These are phyloP conservation scores for Lycophotia porphyrea DNA, from an alignment of 2,888 invertebrate species.

Conservation along the genomic window DNA sequence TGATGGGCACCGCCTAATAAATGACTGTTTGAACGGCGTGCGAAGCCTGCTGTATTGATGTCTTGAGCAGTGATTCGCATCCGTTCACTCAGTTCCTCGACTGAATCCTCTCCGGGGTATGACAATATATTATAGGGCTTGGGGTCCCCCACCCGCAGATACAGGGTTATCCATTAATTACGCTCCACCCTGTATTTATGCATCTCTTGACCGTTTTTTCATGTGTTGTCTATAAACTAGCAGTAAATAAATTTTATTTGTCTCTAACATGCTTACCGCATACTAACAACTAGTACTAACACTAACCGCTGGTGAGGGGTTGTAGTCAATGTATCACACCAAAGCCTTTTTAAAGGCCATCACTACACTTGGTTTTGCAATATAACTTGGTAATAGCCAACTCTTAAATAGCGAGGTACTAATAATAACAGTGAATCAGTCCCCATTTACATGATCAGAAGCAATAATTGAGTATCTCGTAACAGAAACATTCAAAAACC, in stretches of 20 bases:
- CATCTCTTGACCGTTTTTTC: background rate
- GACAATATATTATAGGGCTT: too few relatives aligned
- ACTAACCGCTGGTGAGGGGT: slow-evolving; percentile 23
- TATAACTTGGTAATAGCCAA: background rate
- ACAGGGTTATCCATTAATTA: too few relatives aligned
- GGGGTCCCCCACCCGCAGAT: too few relatives aligned
- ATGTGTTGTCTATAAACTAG: slow-evolving; percentile 26
- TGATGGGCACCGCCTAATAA: too few relatives aligned
- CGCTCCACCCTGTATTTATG: too few relatives aligned
- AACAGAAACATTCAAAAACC: slow-evolving; percentile 40
- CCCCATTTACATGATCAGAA: background rate
- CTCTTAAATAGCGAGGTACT: background rate
- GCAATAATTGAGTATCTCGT: slow-evolving; percentile 40
- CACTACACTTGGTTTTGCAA: background rate
- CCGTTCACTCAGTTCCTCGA: too few relatives aligned
- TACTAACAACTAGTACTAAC: slow-evolving; percentile 23
- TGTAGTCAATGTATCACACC: background rate
- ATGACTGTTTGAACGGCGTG: too few relatives aligned
- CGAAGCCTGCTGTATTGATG: too few relatives aligned
- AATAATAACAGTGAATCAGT: background rate
- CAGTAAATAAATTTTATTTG: slow-evolving; percentile 23
- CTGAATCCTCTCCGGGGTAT: too few relatives aligned
- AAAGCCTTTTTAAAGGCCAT: background rate
- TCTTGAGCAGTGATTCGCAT: too few relatives aligned
- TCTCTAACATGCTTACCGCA: slow-evolving; percentile 49